Evolutionary conservation across 1,140 invertebrate genomes (phyloP).

Genomic region (Sycophaga agraensis): DNA sequence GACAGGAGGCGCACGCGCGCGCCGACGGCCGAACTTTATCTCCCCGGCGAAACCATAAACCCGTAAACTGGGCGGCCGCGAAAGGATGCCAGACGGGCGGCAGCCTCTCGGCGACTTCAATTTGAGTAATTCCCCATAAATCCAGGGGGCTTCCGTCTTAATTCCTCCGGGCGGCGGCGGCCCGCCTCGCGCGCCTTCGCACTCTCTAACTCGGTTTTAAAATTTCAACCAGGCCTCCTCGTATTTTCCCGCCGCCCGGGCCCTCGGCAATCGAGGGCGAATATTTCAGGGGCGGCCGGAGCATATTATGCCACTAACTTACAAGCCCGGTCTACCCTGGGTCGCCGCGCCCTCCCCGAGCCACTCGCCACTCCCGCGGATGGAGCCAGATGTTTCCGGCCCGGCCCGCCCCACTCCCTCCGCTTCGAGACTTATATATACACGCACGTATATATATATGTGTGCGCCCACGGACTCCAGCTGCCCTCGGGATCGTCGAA

Average conservation of each 20-base stretch:
- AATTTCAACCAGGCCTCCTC: background rate
- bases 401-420: slow-evolving; percentile 3
- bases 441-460: background rate
- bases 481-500: background rate
- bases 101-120: background rate
- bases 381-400: slow-evolving; percentile 43
- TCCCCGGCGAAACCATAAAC: slow-evolving; percentile 4
- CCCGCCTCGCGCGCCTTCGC: too few relatives aligned
- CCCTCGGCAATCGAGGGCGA: slow-evolving; percentile 30
- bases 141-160: background rate
- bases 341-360: too few relatives aligned
- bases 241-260: background rate
- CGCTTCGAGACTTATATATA: background rate
- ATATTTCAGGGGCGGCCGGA: slow-evolving; percentile 41
- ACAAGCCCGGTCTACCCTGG: slow-evolving; percentile 30
- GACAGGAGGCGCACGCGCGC: too few relatives aligned
- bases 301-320: slow-evolving; percentile 50
- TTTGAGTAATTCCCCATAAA: slow-evolving; percentile 3
- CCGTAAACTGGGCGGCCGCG: background rate
- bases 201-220: slow-evolving; percentile 10
- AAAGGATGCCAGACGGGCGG: background rate
- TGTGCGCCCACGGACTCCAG: background rate
- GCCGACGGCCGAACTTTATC: too few relatives aligned
- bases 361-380: too few relatives aligned
- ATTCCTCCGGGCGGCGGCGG: too few relatives aligned